Evolutionary conservation across 2,888 invertebrate genomes (phyloP).

Genomic region (Trichopria drosophilae): DNA sequence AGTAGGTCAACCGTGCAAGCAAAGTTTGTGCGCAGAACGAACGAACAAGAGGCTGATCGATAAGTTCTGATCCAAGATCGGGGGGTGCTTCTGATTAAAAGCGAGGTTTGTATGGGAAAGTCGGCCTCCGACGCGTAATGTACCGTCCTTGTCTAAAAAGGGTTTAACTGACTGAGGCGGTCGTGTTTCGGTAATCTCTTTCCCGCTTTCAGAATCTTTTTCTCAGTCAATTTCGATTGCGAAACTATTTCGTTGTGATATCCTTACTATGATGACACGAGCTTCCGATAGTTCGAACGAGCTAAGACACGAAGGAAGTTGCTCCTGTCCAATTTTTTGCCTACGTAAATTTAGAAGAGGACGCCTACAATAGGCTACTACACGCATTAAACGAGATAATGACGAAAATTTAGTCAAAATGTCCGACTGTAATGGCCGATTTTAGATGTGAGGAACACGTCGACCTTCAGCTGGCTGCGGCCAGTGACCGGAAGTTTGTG

Average conservation of each 20-base stretch:
- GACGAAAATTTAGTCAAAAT: background rate
- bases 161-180: background rate
- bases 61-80: constrained; percentile 3
- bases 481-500: too few relatives aligned
- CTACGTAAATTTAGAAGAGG: background rate
- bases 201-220: background rate
- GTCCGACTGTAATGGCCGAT: too few relatives aligned
- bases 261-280: background rate
- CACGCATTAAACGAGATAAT: background rate
- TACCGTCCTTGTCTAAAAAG: background rate
- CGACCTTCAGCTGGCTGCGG: too few relatives aligned
- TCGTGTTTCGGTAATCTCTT: background rate
- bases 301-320: constrained; percentile 1
- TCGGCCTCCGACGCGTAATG: constrained; percentile 7
- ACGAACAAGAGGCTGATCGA: constrained; percentile 7
- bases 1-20: constrained; percentile 12
- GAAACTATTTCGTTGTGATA: background rate
- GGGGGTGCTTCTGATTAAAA: background rate
- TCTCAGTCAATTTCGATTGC: background rate
- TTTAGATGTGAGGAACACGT: too few relatives aligned
- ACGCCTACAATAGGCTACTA: background rate
- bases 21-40: too few relatives aligned
- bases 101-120: background rate
- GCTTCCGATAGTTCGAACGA: background rate
- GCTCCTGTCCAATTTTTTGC: background rate